A percentile compares a stretch with the other conserved stretches of the same genome.
phyloP scores from a whole-genome alignment of 2,797 vertebrate genomes.

The Argya squamiceps region DNA sequence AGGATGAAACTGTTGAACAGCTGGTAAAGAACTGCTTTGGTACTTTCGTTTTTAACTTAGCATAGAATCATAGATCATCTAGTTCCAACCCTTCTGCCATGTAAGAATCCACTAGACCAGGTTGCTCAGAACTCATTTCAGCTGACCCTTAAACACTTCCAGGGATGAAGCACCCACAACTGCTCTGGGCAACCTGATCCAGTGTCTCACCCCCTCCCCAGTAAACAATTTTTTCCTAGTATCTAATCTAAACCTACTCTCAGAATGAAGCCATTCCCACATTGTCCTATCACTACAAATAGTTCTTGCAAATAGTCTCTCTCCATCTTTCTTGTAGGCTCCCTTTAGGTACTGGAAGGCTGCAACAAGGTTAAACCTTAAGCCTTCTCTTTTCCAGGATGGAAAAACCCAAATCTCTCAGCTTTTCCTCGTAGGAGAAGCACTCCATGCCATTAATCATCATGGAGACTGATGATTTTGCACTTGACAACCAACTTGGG shows the following conservation, averaged over 20 bases:
- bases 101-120: not conserved
- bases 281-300: not conserved
- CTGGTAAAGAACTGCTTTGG: not conserved
- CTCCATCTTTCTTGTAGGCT: not conserved
- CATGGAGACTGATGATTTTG: not conserved
- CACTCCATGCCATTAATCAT: not conserved
- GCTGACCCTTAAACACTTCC: not conserved
- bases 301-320: not conserved
- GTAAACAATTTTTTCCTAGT: not conserved
- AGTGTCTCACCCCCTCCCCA: no score
- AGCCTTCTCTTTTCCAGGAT: not conserved
- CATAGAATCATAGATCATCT: not conserved
- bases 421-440: not conserved
- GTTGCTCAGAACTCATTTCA: not conserved
- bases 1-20: not conserved
- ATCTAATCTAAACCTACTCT: not conserved
- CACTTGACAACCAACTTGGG: not conserved
- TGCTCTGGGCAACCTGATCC: not conserved
- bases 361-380: not conserved
- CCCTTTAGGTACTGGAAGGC: not conserved
- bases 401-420: not conserved
- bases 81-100: not conserved
- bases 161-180: not conserved
- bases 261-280: not conserved
- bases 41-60: not conserved